phyloP scores from a whole-genome alignment of 2,888 invertebrate species.

The Merodon equestris region DNA sequence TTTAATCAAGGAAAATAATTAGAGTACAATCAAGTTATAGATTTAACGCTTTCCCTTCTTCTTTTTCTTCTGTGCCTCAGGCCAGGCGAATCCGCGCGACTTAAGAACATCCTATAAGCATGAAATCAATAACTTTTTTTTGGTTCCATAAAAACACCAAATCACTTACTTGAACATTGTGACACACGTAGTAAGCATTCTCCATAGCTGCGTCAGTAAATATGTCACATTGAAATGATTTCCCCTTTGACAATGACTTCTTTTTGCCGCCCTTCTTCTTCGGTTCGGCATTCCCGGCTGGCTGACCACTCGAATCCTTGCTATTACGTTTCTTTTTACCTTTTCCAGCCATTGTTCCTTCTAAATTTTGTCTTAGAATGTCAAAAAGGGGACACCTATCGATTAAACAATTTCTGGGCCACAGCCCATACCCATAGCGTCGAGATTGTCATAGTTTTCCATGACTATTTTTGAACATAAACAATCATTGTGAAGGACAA shows the following conservation, averaged over 20 bases:
- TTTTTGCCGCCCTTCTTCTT: conserved; percentile 80
- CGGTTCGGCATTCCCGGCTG: conserved; percentile 74
- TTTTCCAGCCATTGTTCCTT: conserved; percentile 78
- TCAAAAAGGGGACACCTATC: neutral
- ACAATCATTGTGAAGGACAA: too few species aligned
- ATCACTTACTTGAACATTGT: conserved; percentile 88
- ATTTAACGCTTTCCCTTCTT: conserved; percentile 85
- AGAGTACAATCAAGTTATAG: neutral
- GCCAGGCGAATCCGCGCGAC: conserved; percentile 93
- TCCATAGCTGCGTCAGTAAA: conserved; percentile 95
- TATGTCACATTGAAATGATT: conserved; percentile 89
- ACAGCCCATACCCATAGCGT: too few species aligned
- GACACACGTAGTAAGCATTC: conserved; percentile 95
- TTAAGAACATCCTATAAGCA: conserved; percentile 86
- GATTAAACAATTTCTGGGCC: conserved; percentile 14
- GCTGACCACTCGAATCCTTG: conserved; percentile 78
- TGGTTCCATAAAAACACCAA: neutral
- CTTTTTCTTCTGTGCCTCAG: conserved; percentile 92
- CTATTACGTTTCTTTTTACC: conserved; percentile 81
- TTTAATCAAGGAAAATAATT: too few species aligned
- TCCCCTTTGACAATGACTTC: conserved; percentile 79
- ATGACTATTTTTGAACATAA: too few species aligned
- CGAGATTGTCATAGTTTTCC: too few species aligned
- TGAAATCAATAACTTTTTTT: conserved; percentile 1
- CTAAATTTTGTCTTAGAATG: neutral